Evolutionary conservation across 2,888 invertebrate species (phyloP).

Genomic region (Aspidapion aeneum): DNA sequence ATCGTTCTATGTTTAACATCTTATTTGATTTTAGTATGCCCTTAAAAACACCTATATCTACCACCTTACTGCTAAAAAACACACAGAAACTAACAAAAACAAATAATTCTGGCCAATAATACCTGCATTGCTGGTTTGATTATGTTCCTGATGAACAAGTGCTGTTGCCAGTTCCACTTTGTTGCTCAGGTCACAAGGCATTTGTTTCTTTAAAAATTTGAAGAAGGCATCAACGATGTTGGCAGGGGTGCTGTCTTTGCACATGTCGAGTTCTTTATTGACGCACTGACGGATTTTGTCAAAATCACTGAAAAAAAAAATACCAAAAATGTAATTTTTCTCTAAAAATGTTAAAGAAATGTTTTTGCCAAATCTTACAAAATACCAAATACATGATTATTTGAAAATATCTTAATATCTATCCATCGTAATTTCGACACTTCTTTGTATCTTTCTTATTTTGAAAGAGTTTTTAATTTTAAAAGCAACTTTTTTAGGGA

Average conservation of each 20-base stretch:
- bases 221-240: constrained; percentile 77
- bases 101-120: not conserved
- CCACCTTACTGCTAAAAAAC: not conserved
- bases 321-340: no score
- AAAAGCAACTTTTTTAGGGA: no score
- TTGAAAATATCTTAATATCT: no score
- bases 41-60: no score
- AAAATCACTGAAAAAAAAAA: constrained; percentile 51
- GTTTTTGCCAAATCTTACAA: no score
- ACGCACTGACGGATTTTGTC: constrained; percentile 56
- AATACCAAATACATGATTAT: no score
- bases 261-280: constrained; percentile 60
- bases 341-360: no score
- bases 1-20: no score
- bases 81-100: not conserved
- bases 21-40: no score
- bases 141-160: not conserved
- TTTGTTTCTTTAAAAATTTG: constrained; percentile 61
- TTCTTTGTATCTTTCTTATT: no score
- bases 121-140: not conserved
- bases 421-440: no score
- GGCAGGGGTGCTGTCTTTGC: constrained; percentile 70
- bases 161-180: not conserved
- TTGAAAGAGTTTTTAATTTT: no score
- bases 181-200: constrained; percentile 50